Evolutionary conservation across 1,140 invertebrate species (phyloP), one percentile per base, ranked within the genome.

Genomic region (Calephelis nemesis): DNA sequence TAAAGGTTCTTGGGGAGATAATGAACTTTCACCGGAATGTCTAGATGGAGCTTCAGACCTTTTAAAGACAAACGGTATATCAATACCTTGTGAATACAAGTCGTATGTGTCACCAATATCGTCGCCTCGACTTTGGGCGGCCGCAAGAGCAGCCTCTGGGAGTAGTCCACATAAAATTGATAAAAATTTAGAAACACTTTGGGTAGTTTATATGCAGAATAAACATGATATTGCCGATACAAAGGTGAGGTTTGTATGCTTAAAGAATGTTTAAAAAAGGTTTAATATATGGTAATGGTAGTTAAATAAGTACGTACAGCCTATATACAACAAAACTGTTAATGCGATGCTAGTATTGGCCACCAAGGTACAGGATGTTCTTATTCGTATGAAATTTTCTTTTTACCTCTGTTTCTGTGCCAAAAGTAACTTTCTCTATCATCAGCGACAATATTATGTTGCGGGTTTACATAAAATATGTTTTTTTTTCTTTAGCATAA

Each of bases 21-120:
- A 99, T 91, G 99, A 99, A 93, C 93, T 99, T 1, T 99, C 98
- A 1, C 99, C 99, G 0, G 99, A 99, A 91, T 99, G 99, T 92
- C 93, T 99, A 11, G 98, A 99, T 93, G 98, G 98, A 7, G 98
- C 98, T 11, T 95, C 98, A 77, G 94, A 95, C 52, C 96, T 98
- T 74, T 89, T 99, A 0, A 98, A 97, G 93, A 94, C 95, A 58
- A 95, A 95, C 92, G 98, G 98, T 15, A 96, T 99, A 66, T 98
- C 97, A 82, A 99, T 99, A 88, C 98, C 98, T 6, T 91, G 90
- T 75, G 95, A 95, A 67, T 99, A 99, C 78, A 98, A 96, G 4
- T 99, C 98, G 0, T 99, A 96, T 89, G 93, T 99, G 39, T 95
- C 95, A 67, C 98, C 98, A 1, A 92, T 99, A 19, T 93, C 93